These are phyloP conservation scores for Apantesis nais DNA, from an alignment of 2,888 invertebrate species.

Conservation along the genomic window DNA sequence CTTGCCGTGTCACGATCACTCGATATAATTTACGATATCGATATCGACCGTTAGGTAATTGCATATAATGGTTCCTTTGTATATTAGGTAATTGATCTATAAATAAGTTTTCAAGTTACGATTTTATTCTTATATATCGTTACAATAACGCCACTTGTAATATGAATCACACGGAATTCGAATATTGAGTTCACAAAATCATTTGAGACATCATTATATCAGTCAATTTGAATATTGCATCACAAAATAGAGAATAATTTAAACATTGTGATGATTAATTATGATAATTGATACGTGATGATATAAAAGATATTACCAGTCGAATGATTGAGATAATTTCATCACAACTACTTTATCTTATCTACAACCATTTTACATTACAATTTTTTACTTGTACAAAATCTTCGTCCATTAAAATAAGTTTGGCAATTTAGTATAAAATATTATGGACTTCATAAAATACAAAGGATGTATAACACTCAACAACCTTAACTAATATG, in stretches of 20 bases:
- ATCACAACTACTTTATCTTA: not conserved
- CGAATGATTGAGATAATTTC: not conserved
- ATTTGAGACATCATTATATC: not conserved
- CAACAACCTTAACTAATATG: no score
- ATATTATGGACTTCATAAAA: not conserved
- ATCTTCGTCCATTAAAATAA: not conserved
- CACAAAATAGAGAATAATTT: not conserved
- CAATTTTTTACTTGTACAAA: no score
- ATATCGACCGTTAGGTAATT: conserved; percentile 56
- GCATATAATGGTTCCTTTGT: conserved; percentile 50
- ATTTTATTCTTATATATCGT: not conserved
- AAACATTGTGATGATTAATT: no score
- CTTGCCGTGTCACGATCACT: conserved; percentile 50
- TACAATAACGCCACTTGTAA: not conserved
- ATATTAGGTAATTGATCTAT: conserved; percentile 34
- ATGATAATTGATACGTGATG: no score
- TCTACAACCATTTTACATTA: not conserved
- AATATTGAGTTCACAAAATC: not conserved
- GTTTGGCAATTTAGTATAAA: not conserved
- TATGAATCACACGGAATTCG: not conserved
- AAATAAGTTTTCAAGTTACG: conserved; percentile 13
- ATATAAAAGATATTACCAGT: not conserved
- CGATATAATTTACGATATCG: conserved; percentile 53
- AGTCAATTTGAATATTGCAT: not conserved
- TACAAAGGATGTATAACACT: not conserved